Evolutionary conservation across 2,797 vertebrate species (phyloP).

Genomic region (Esox lucius): DNA sequence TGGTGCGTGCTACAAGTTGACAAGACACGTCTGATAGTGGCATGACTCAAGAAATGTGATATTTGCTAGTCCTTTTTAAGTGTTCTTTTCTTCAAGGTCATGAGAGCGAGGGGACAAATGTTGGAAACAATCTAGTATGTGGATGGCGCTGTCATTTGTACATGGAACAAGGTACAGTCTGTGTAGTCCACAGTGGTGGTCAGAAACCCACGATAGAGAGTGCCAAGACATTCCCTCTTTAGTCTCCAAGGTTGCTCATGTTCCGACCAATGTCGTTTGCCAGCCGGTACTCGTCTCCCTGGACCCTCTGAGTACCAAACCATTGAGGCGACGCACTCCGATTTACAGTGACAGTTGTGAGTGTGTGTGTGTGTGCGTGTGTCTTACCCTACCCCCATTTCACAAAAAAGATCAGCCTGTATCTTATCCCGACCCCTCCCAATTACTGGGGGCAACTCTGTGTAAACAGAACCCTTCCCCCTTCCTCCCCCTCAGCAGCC

Average conservation of each 20-base stretch:
- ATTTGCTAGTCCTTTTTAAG: background rate
- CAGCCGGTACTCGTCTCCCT: background rate
- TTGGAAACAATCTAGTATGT: background rate
- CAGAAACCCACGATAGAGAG: background rate
- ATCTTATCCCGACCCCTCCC: conserved; percentile 29
- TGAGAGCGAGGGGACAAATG: background rate
- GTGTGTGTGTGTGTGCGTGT: background rate
- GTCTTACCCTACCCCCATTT: background rate
- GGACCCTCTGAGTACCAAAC: background rate
- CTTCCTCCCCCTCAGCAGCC: conserved; percentile 5
- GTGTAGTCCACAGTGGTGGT: background rate
- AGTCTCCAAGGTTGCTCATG: background rate
- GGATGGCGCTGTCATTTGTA: background rate
- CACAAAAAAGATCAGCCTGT: conserved; percentile 41
- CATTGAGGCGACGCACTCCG: background rate
- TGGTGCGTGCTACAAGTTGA: background rate
- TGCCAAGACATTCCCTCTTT: background rate
- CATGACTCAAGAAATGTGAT: background rate
- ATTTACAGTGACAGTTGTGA: background rate
- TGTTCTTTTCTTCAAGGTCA: background rate
- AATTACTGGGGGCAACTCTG: conserved; percentile 49
- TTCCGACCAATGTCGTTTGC: background rate
- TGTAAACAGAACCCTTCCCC: conserved; percentile 47
- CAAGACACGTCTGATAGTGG: background rate
- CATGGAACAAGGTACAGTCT: too few species aligned